Conservation (phyloP, 2,113 vertebrate genomes). For the Oreochromis tanganicae region DNA sequence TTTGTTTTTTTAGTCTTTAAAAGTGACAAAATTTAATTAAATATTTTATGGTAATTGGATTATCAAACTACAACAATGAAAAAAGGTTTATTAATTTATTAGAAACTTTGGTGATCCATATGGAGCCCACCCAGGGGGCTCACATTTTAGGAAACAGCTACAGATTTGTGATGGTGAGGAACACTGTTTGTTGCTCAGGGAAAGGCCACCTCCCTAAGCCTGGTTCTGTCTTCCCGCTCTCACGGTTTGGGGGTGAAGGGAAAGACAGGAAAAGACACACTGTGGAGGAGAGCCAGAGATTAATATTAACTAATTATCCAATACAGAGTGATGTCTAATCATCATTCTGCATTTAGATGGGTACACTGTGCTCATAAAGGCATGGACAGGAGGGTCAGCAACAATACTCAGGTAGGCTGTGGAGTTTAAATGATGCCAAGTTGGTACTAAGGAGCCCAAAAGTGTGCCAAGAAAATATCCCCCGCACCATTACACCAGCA, state of each 20-base stretch:
- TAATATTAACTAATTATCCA: background rate
- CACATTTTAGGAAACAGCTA: background rate
- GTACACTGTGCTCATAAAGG: background rate
- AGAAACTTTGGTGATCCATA: background rate
- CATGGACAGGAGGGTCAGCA: background rate
- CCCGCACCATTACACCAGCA: background rate
- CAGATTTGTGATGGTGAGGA: background rate
- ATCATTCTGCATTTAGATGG: background rate
- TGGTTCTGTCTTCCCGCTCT: background rate
- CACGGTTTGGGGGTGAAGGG: background rate
- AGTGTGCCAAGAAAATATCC: background rate
- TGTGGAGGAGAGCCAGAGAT: background rate
- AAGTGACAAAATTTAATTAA: background rate
- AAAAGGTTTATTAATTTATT: background rate
- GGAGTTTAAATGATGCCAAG: background rate
- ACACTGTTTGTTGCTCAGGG: background rate
- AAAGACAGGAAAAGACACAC: background rate
- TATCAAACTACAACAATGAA: background rate
- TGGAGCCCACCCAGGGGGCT: background rate
- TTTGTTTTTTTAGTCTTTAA: background rate
- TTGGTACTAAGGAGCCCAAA: fast-evolving
- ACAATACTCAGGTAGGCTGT: background rate
- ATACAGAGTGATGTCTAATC: background rate
- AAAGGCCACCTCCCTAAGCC: background rate
- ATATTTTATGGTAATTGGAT: fast-evolving